Evolutionary conservation across 2,797 vertebrate species (phyloP), one percentile per base, ranked within the genome.

Genomic region (Merluccius polli): DNA sequence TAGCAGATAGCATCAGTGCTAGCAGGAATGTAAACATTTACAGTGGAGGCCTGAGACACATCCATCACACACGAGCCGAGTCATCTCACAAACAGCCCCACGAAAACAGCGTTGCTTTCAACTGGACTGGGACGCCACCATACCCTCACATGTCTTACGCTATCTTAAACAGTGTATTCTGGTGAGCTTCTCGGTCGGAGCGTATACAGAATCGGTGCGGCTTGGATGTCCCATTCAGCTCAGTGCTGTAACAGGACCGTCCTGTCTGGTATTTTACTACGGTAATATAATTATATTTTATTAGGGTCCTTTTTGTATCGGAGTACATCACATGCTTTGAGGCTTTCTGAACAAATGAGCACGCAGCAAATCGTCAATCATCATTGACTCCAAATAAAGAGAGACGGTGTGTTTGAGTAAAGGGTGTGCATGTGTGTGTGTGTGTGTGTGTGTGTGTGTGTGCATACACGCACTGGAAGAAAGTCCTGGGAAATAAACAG

Each of bases 11-110:
- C 88, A 93, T 93, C 92, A 89, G 89, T 70, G 84, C 84, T 90
- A 86, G 82, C 79, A 85, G 92, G 92, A 93, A 93, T 94, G 92
- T 93, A 94, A 94, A 95, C 93, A 94, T 94, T 94, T 93, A 94
- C 91, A 93, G 92, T 93, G 86, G 89, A 91, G 87, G 89, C 82
- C 89, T 86, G 85, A 70, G 85, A 84, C 85, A 84, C 88, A 92
- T 93, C 88, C 87, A 93, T 92, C 91, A 93, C 79, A 69, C 41
- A 44, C 69, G 75, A 76, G 74, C 81, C 52, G 87, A 85, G 87
- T 81, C 82, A 77, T 44, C 33, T 36, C 59, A 16, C 21, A n/a
- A 32, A 6, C 52, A 68, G 21, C 31, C 35, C 21, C 24, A 35
- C n/a, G 13, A 24, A 41, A 24, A 10, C 33, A 21, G 32, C 10